These are phyloP conservation scores for Orbicella faveolata DNA, from an alignment of 64 coral and sea anemone genomes.

Conservation along the genomic window DNA sequence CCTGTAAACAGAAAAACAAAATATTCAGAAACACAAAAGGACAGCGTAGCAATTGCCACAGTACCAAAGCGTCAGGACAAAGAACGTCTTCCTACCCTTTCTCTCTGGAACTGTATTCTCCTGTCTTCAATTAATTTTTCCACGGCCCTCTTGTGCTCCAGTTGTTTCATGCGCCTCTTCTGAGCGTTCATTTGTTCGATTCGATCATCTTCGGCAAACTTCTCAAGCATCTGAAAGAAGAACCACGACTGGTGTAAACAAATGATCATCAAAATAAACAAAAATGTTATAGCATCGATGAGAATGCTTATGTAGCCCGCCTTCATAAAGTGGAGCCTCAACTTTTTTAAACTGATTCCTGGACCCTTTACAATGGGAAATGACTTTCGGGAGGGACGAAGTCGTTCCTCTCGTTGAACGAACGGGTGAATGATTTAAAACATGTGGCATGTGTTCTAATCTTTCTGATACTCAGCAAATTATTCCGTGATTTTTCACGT, in stretches of 20 bases:
- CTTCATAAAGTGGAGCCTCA: too few species aligned
- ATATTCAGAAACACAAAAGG: not conserved
- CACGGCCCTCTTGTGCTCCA: constrained; percentile 94
- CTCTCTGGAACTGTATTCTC: constrained; percentile 81
- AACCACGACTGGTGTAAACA: not conserved
- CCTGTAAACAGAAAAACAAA: constrained; percentile 33
- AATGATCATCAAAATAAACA: not conserved
- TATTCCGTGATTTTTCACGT: too few species aligned
- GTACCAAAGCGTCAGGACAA: not conserved
- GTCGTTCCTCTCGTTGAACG: too few species aligned
- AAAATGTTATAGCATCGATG: too few species aligned
- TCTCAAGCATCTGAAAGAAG: constrained; percentile 85
- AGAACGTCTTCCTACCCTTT: constrained; percentile 60
- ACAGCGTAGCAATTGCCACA: not conserved
- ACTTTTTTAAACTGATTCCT: too few species aligned
- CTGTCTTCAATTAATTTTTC: constrained; percentile 95
- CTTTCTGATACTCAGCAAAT: too few species aligned
- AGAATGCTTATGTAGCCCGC: too few species aligned
- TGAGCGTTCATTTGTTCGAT: constrained; percentile 99
- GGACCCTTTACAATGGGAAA: too few species aligned
- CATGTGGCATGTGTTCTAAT: too few species aligned
- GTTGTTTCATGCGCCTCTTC: constrained; percentile 85
- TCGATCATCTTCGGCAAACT: constrained; percentile 98
- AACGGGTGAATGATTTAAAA: too few species aligned
- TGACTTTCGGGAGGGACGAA: too few species aligned